Conservation (phyloP, 2,888 invertebrate species). For the Isotomurus palustris region DNA sequence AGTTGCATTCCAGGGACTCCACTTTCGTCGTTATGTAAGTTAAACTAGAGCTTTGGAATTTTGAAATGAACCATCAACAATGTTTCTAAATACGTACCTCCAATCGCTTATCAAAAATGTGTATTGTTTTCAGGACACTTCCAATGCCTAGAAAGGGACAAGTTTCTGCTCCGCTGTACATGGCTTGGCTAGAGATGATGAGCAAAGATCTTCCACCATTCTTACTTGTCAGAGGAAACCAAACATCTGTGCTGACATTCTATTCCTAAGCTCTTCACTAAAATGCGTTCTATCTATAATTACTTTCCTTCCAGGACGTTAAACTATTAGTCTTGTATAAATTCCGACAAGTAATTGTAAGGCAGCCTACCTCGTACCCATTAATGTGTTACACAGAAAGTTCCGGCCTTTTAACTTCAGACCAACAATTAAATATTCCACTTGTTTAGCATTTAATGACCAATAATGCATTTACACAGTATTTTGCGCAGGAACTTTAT, state of each 20-base stretch:
- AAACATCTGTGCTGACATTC: slow-evolving; percentile 82
- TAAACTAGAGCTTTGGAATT: neutral
- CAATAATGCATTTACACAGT: too few species aligned
- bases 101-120: neutral
- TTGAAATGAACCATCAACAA: neutral
- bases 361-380: too few species aligned
- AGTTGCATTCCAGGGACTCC: slow-evolving; percentile 73
- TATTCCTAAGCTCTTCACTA: slow-evolving; percentile 74
- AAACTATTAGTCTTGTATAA: neutral
- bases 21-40: slow-evolving; percentile 85
- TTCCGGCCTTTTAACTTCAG: too few species aligned
- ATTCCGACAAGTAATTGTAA: neutral
- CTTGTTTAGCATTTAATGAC: too few species aligned
- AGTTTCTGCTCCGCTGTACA: slow-evolving; percentile 85
- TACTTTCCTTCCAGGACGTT: neutral
- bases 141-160: slow-evolving; percentile 91
- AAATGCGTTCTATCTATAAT: neutral
- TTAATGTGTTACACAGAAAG: too few species aligned
- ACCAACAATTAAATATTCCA: too few species aligned
- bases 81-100: neutral
- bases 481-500: too few species aligned
- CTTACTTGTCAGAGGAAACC: slow-evolving; percentile 80
- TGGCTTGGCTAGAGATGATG: slow-evolving; percentile 92
- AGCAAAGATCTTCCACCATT: slow-evolving; percentile 80
- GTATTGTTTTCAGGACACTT: slow-evolving; percentile 63